These are phyloP conservation scores for Epinephelus moara DNA, from an alignment of 2,113 vertebrate genomes.

Conservation along the genomic window DNA sequence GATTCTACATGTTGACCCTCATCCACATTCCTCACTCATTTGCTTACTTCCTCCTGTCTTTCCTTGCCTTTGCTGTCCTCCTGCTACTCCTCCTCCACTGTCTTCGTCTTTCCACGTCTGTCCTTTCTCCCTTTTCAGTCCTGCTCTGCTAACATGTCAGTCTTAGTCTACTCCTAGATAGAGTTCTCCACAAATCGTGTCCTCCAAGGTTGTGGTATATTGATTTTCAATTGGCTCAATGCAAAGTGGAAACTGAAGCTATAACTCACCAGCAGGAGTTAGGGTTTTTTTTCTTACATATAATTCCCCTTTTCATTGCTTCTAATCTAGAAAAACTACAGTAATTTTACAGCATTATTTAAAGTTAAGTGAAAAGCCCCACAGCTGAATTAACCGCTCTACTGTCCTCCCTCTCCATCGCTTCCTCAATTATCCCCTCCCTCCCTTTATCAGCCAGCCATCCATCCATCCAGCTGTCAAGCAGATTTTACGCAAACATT, in stretches of 20 bases:
- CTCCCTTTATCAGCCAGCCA: neutral
- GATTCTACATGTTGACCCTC: neutral
- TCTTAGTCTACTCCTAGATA: no score
- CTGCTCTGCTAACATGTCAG: no score
- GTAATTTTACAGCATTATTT: neutral
- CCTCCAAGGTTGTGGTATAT: neutral
- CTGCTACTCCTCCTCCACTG: no score
- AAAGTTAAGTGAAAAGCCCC: neutral
- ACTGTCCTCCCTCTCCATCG: neutral
- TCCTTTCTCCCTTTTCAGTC: no score
- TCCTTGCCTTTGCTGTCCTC: no score
- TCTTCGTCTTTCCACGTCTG: no score
- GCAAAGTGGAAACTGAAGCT: conserved; percentile 1
- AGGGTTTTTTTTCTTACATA: no score
- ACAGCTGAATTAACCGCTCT: neutral
- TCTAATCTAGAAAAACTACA: no score
- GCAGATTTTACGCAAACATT: conserved; percentile 19
- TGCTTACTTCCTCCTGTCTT: no score
- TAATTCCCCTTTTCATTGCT: neutral
- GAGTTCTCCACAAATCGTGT: neutral
- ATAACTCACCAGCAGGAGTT: neutral
- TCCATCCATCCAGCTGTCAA: conserved; percentile 7
- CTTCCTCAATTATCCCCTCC: neutral
- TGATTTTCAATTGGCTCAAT: neutral
- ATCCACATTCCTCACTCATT: neutral